Conservation (phyloP, 2,797 vertebrate species). For the Poeciliopsis presidionis region DNA sequence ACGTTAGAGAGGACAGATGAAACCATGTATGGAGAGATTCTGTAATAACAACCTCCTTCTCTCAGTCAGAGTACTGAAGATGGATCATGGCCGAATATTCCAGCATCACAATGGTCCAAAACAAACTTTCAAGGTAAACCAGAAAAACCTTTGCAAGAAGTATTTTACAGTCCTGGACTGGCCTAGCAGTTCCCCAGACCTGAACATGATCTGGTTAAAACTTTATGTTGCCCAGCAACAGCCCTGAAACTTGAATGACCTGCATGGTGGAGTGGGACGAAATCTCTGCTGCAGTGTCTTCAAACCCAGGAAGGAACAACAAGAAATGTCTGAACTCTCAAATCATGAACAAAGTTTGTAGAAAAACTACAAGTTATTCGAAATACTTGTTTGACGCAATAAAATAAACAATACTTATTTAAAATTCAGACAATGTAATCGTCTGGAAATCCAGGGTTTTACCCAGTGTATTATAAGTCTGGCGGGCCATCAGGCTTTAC, state of each 20-base stretch:
- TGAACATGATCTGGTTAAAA: background rate
- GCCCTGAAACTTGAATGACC: background rate
- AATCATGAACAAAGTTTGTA: background rate
- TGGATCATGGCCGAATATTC: background rate
- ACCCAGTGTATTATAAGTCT: too few species aligned
- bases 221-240: background rate
- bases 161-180: background rate
- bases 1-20: background rate
- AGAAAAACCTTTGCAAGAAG: background rate
- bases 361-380: too few species aligned
- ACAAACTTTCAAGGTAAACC: background rate
- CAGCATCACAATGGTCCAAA: background rate
- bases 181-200: background rate
- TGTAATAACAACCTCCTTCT: background rate
- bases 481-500: too few species aligned
- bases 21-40: background rate
- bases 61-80: background rate
- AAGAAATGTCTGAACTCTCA: background rate
- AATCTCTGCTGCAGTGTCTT: background rate
- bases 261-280: background rate
- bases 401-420: too few species aligned
- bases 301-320: background rate
- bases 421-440: too few species aligned
- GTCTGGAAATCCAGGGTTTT: too few species aligned
- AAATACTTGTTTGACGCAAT: too few species aligned